phyloP scores from a whole-genome alignment of 2,888 invertebrate genomes.

The Drosophila eohydei region DNA sequence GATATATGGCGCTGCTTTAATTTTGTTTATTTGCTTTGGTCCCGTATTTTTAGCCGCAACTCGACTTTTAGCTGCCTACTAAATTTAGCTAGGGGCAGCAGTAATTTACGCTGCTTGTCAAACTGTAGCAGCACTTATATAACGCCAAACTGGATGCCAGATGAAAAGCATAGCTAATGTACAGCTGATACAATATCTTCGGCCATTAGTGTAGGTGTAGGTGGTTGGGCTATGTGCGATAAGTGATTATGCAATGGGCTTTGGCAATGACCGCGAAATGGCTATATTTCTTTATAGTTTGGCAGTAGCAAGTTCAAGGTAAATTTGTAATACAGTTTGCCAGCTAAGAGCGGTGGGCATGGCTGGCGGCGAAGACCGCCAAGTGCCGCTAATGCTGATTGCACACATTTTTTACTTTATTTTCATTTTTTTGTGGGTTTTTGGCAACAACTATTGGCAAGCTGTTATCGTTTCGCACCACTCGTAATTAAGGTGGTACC shows the following conservation, averaged over 20 bases:
- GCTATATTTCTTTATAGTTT: conserved; percentile 1
- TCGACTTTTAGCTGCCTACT: conserved; percentile 40
- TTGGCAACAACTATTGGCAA: conserved; percentile 27
- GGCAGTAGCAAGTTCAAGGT: conserved; percentile 57
- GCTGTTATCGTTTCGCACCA: conserved; percentile 29
- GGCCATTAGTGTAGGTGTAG: conserved; percentile 7
- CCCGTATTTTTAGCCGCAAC: conserved; percentile 72
- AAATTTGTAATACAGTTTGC: conserved; percentile 24
- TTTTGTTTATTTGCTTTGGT: conserved; percentile 45
- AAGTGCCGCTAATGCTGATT: conserved; percentile 40
- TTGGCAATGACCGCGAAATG: conserved; percentile 72
- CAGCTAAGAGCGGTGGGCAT: conserved; percentile 14
- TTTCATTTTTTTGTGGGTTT: not conserved
- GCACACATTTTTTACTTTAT: conserved; percentile 6
- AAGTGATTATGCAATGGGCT: conserved; percentile 53
- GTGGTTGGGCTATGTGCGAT: conserved; percentile 14
- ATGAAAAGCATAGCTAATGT: conserved; percentile 1
- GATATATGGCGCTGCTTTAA: conserved; percentile 13
- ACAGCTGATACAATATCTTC: conserved; percentile 32
- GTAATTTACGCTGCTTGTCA: conserved; percentile 30
- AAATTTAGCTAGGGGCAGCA: conserved; percentile 59
- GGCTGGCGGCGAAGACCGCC: conserved; percentile 34
- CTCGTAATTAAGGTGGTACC: conserved; percentile 22
- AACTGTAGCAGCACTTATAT: conserved; percentile 58
- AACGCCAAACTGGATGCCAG: conserved; percentile 30